Evolutionary conservation across 2,888 invertebrate species (phyloP), one percentile per base, ranked within the genome.

Genomic region (Blomia tropicalis): DNA sequence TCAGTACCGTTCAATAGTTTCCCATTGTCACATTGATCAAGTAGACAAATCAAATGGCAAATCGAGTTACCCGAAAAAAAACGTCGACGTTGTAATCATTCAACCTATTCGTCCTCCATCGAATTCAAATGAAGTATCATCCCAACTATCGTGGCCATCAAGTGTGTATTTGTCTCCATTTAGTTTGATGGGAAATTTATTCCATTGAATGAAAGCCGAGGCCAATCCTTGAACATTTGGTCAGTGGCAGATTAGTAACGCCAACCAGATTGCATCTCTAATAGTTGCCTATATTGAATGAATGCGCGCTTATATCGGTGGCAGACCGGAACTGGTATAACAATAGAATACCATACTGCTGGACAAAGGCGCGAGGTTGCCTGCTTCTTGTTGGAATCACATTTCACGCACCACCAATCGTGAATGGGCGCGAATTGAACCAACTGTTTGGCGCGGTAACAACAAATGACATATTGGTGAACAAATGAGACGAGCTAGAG

Each of bases 1-100:
- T n/a, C 51, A 47, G n/a, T 47, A 47, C 51, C 51, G 51, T 47
- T 47, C 51, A 17, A 36, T 17, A 36, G 36, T 7, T 36, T 36
- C 36, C 7, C 36, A 36, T 7, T 36, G 7, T 7, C 36, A 36
- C 36, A 17, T 36, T 17, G 36, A 17, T 36, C 17, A 36, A n/a
- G n/a, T n/a, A n/a, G n/a, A n/a, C n/a, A n/a, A n/a, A n/a, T n/a
- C n/a, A n/a, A n/a, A n/a, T n/a, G n/a, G n/a, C n/a, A n/a, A n/a
- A n/a, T n/a, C n/a, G n/a, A n/a, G n/a, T n/a, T n/a, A n/a, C n/a
- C n/a, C n/a, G n/a, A n/a, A n/a, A n/a, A n/a, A n/a, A n/a, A n/a
- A n/a, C n/a, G n/a, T n/a, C n/a, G n/a, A n/a, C n/a, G n/a, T n/a
- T n/a, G 36, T 36, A 36, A 11, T 36, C 17, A 17, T 7, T 11